Evolutionary conservation across 1,140 invertebrate genomes (phyloP), one percentile per base, ranked within the genome.

Genomic region (Bacillus rossius): DNA sequence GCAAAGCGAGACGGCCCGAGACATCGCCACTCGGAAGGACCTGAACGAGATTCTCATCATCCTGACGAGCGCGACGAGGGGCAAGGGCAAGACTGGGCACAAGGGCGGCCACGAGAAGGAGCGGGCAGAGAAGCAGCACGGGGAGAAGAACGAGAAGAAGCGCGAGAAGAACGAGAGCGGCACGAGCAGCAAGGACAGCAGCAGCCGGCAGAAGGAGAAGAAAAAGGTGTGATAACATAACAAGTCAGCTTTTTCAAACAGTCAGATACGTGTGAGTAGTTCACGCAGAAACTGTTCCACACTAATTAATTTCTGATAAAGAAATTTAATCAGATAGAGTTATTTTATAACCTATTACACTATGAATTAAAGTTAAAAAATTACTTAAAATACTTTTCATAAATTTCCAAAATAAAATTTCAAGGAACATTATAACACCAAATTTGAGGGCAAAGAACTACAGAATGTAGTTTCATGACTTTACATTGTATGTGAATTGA

Each of bases 1-100:
- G 74, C 94, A 98, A 80, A 83, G 83, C 17, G 95, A 98, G 73
- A 94, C 91, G 0, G 89, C 94, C 0, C 79, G 86, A 63, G 93
- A 96, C 67, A 96, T 98, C 60, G 92, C 94, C 0, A 76, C 83
- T 7, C 79, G 94, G 29, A 98, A 98, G 72, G 88, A 88, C 60
- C 80, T 91, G 23, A 75, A 80, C 5, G 92, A 96, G 71, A 91
- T 96, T 34, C 80, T 92, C 26, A 79, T 82, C 61, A 88, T 92
- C 48, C 78, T 93, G 7, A 82, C 84, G 59, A 84, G 82, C 26
- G 73, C 84, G 68, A 67, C 53, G 64, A 70, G 41, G 14, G 53
- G 55, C 43, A 34, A 29, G 10, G 8, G 22, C 14, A 45, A 45
- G 43, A 61, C 45, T 70, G 60, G 65, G 69, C 71, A 68, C 63